phyloP scores from a whole-genome alignment of 2,888 invertebrate species.

The Drosophila yooni region DNA sequence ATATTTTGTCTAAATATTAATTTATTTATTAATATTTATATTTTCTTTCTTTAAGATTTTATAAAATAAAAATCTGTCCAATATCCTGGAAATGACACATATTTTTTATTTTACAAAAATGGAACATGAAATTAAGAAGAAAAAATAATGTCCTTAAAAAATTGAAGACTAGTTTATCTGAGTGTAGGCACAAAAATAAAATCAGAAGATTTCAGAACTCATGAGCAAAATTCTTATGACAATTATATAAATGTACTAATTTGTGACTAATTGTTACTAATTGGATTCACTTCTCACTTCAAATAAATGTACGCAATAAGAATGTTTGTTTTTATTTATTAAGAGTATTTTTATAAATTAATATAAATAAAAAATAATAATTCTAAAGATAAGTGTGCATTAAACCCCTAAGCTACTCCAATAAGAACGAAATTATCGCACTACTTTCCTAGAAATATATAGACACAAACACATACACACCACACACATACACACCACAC shows the following conservation, averaged over 20 bases:
- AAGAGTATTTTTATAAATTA: neutral
- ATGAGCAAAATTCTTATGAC: neutral
- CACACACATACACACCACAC: neutral
- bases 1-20: neutral
- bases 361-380: neutral
- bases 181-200: neutral
- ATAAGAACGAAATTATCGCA: conserved; percentile 40
- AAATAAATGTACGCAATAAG: neutral
- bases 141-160: neutral
- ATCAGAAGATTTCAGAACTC: neutral
- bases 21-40: neutral
- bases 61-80: neutral
- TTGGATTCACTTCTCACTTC: neutral
- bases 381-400: neutral
- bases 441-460: conserved; percentile 34
- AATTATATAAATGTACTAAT: neutral
- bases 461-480: conserved; percentile 1
- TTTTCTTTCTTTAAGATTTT: neutral
- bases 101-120: neutral
- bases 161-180: neutral
- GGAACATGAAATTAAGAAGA: accelerated
- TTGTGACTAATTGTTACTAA: neutral
- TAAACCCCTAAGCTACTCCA: conserved; percentile 2
- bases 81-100: too few species aligned
- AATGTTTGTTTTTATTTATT: neutral